A percentile compares a stretch with the other conserved stretches of the same genome.
These are phyloP conservation scores for Puntigrus tetrazona DNA, from an alignment of 2,113 vertebrate species.

Conservation along the genomic window DNA sequence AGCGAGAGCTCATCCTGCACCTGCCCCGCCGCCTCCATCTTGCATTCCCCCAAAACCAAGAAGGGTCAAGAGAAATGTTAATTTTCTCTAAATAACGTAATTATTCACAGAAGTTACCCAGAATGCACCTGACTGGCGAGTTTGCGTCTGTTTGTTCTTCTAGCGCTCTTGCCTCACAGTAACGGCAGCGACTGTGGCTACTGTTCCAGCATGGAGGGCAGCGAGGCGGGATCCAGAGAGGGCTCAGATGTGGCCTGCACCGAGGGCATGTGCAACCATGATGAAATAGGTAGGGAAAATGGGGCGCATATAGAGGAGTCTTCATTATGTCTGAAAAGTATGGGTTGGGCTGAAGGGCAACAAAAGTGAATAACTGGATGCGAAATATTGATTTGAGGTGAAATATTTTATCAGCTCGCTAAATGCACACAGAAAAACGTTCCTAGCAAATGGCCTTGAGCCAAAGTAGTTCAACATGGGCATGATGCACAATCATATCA, in stretches of 20 bases:
- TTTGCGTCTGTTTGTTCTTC: constrained; percentile 27
- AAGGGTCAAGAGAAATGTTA: constrained; percentile 74
- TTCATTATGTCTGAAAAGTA: not conserved
- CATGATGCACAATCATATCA: not conserved
- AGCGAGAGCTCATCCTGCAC: constrained; percentile 83
- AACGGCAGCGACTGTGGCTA: constrained; percentile 94
- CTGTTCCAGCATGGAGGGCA: constrained; percentile 96
- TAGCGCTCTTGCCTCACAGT: constrained; percentile 86
- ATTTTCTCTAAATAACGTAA: not conserved
- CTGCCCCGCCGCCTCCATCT: constrained; percentile 81
- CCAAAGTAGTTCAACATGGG: not conserved
- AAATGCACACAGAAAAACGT: not conserved
- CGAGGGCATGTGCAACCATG: constrained; percentile 95
- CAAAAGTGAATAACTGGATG: too few species aligned
- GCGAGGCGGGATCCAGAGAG: constrained; percentile 89
- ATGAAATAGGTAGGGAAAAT: constrained; percentile 79
- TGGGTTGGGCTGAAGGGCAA: not conserved
- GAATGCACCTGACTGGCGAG: not conserved
- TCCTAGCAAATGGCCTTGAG: not conserved
- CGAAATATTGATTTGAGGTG: not conserved
- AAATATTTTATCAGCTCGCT: not conserved
- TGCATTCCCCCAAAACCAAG: constrained; percentile 86
- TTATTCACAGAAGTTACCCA: not conserved
- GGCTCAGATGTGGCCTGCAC: constrained; percentile 94
- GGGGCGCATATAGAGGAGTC: not conserved